Evolutionary conservation across 1,140 invertebrate genomes (phyloP).

Genomic region (Sarcophaga bullata): DNA sequence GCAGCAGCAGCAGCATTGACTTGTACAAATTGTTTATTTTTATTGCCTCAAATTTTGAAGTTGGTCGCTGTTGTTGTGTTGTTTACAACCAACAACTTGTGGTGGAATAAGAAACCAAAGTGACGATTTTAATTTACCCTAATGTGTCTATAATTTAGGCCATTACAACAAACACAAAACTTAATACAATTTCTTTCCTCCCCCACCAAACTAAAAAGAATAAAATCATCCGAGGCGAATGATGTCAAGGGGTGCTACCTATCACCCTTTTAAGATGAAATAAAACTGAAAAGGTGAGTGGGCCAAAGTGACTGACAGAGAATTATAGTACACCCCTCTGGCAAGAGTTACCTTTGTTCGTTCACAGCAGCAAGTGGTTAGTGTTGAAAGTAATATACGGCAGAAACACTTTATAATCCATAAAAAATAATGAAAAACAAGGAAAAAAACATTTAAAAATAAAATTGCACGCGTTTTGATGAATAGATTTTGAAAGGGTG

Average conservation of each 20-base stretch:
- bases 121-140: constrained; percentile 64
- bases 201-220: neutral
- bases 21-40: constrained; percentile 36
- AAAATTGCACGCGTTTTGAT: too few relatives aligned
- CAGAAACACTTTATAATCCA: too few relatives aligned
- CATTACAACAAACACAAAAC: constrained; percentile 65
- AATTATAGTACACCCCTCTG: too few relatives aligned
- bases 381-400: too few relatives aligned
- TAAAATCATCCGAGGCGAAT: neutral
- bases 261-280: constrained; percentile 14
- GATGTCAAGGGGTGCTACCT: neutral
- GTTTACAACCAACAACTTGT: neutral
- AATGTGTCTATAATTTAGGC: constrained; percentile 64
- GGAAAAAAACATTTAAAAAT: too few relatives aligned
- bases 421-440: too few relatives aligned
- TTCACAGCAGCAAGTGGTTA: too few relatives aligned
- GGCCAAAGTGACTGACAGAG: too few relatives aligned
- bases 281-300: constrained; percentile 13
- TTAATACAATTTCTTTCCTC: constrained; percentile 51
- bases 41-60: neutral
- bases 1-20: too few relatives aligned
- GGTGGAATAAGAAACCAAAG: neutral
- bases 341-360: too few relatives aligned
- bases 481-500: too few relatives aligned
- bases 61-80: neutral